Evolutionary conservation across 2,113 vertebrate species (phyloP), one percentile per base, ranked within the genome.

Genomic region (Rutilus rutilus): DNA sequence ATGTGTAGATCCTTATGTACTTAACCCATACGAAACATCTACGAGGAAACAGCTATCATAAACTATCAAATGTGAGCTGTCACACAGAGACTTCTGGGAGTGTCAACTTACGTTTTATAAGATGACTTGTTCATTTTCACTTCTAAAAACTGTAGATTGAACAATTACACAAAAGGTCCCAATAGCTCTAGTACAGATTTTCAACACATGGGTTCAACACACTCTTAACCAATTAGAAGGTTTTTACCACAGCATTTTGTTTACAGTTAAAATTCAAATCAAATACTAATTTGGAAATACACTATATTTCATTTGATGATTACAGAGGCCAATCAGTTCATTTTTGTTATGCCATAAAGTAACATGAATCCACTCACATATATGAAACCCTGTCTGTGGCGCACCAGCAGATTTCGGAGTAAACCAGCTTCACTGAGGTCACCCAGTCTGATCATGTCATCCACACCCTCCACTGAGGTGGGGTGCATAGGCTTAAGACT

Each of bases 401-500:
- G 96, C 82, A 97, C 94, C 87, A 96, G 90, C 74, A 99, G 96
- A 91, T 99, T 99, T 89, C 95, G 95, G 30, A 99, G 95, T 64
- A 99, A 95, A 30, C 96, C 96, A 0, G 97, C 98, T 93, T 99
- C 97, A 0, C 95, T 94, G 91, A 99, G 93, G 77, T 99, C 98
- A 11, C 96, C 98, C 0, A 99, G 94, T 60, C 90, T 47, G 87
- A 99, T 97, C 98, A 99, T 99, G 93, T 99, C 97, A 2, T 98
- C 97, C 27, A 98, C 97, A 1, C 97, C 97, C 47, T 95, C 93
- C 25, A 91, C 94, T 0, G 96, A 97, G 21, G 95, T 97, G 0
- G 96, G 96, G 90, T 99, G 97, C 98, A 99, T 98, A 52, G 92
- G 89, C 27, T 21, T 92, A 84, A 98, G 92, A n/a, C 88, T 87